A percentile compares a stretch with the other conserved stretches of the same genome.
Conservation (phyloP, 2,113 vertebrate genomes). For the Puffinus mauretanicus region DNA sequence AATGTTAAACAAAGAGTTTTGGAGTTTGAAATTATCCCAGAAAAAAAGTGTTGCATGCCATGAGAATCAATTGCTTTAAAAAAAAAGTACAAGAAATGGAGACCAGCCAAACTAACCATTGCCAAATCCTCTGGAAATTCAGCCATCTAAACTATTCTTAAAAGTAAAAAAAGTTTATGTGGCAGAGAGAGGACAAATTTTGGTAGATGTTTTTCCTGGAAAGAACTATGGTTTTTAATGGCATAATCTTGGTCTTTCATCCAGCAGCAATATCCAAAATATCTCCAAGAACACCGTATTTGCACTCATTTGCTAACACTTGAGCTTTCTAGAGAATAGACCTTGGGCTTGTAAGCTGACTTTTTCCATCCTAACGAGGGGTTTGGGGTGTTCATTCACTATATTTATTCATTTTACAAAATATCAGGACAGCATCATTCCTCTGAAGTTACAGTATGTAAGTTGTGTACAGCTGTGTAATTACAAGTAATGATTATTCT, state of each 20-base stretch:
- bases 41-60: not conserved
- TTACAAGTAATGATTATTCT: not conserved
- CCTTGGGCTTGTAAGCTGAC: not conserved
- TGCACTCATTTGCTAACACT: not conserved
- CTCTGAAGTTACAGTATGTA: not conserved
- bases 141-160: not conserved
- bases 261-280: not conserved
- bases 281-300: not conserved
- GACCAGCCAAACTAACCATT: not conserved
- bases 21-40: not conserved
- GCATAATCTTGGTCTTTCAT: not conserved
- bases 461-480: not conserved
- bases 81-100: not conserved
- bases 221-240: not conserved
- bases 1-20: not conserved
- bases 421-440: not conserved
- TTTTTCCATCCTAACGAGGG: not conserved
- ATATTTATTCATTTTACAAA: not conserved
- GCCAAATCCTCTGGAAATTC: not conserved
- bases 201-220: not conserved
- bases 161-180: not conserved
- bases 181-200: not conserved
- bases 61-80: not conserved
- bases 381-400: not conserved
- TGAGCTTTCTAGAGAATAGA: not conserved